phyloP scores from a whole-genome alignment of 2,888 invertebrate genomes.

The Cryptus viduatorius region DNA sequence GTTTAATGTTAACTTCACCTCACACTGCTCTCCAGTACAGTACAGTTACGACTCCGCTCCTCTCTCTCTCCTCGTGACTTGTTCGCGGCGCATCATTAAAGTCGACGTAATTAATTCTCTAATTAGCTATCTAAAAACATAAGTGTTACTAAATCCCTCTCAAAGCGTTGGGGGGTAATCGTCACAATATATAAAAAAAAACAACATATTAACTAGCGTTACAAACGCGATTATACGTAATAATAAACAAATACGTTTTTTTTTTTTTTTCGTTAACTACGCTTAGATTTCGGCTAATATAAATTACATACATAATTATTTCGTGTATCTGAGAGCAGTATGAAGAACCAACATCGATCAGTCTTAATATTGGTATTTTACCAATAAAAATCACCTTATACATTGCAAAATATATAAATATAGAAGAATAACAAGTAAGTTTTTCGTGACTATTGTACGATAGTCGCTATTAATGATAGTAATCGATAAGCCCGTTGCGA shows the following conservation, averaged over 20 bases:
- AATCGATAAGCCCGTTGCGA: constrained; percentile 73
- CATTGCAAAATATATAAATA: constrained; percentile 83
- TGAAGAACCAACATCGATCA: constrained; percentile 84
- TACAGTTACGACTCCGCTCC: constrained; percentile 11
- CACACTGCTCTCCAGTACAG: constrained; percentile 67
- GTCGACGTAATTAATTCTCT: constrained; percentile 51
- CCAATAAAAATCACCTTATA: constrained; percentile 82
- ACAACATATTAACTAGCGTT: constrained; percentile 61
- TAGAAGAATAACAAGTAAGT: constrained; percentile 83
- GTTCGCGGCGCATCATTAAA: constrained; percentile 6
- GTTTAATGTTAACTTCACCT: constrained; percentile 67
- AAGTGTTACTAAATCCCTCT: constrained; percentile 48
- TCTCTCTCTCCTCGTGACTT: neutral
- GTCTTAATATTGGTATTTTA: constrained; percentile 83
- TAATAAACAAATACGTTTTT: constrained; percentile 41
- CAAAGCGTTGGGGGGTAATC: neutral
- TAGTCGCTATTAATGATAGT: constrained; percentile 78
- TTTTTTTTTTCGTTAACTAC: constrained; percentile 6
- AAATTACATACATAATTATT: constrained; percentile 53
- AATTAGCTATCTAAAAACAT: constrained; percentile 65
- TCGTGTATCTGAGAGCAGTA: constrained; percentile 75
- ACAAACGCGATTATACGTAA: constrained; percentile 51
- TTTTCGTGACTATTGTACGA: constrained; percentile 77
- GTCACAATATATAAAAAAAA: constrained; percentile 28
- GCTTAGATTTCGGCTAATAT: constrained; percentile 16